Evolutionary conservation across 2,113 vertebrate species (phyloP).

Genomic region (Smithornis capensis): DNA sequence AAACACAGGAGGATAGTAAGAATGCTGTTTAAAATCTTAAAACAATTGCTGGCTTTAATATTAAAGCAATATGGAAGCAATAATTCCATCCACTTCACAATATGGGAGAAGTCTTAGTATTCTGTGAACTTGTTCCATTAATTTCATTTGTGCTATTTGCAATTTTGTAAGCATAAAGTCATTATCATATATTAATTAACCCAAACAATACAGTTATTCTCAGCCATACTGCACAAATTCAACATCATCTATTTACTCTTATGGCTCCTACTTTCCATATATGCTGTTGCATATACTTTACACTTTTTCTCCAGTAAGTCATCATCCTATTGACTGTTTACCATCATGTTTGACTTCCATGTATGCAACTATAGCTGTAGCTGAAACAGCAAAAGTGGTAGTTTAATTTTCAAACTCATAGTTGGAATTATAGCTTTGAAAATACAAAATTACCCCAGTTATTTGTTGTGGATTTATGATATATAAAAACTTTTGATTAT

Average conservation of each 20-base stretch:
- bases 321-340: not conserved
- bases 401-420: not conserved
- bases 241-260: not conserved
- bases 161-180: not conserved
- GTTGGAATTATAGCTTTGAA: not conserved
- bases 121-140: not conserved
- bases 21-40: not conserved
- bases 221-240: not conserved
- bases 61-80: no score
- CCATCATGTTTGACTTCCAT: not conserved
- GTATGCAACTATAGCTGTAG: not conserved
- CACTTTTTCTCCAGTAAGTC: not conserved
- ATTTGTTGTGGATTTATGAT: not conserved
- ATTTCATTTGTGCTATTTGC: not conserved
- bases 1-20: not conserved
- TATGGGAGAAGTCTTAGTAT: not conserved
- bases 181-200: not conserved
- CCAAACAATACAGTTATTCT: not conserved
- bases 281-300: not conserved
- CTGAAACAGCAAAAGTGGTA: not conserved
- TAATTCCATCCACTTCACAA: no score
- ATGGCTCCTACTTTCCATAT: not conserved
- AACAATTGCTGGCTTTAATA: not conserved
- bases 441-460: not conserved
- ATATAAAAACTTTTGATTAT: not conserved